These are phyloP conservation scores for Phenganax stokvisi DNA, from an alignment of 92 coral and sea anemone genomes.

Conservation along the genomic window DNA sequence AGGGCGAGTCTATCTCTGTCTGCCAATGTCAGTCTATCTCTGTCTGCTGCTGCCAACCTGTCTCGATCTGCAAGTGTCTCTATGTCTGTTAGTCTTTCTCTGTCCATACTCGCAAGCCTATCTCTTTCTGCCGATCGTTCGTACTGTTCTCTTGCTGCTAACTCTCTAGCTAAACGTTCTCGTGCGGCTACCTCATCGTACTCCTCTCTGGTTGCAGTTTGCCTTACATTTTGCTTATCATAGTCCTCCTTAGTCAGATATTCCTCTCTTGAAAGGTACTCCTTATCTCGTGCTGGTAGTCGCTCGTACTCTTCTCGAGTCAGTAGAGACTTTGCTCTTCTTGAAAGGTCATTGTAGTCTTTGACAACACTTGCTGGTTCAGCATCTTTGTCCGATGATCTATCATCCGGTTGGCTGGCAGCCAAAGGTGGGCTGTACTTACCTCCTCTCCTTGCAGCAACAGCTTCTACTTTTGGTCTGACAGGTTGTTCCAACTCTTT, in stretches of 20 bases:
- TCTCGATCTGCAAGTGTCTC: not conserved
- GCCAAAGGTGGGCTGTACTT: not conserved
- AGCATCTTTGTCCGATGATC: not conserved
- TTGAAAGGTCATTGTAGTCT: not conserved
- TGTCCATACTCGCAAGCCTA: slow-evolving; percentile 5
- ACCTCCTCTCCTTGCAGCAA: not conserved
- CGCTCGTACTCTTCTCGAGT: slow-evolving; percentile 30
- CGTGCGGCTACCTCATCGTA: slow-evolving; percentile 11
- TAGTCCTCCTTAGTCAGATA: slow-evolving; percentile 7
- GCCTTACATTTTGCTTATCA: slow-evolving; percentile 1
- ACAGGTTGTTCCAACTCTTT: not conserved
- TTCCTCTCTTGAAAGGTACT: slow-evolving; percentile 14
- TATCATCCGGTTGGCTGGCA: slow-evolving; percentile 1
- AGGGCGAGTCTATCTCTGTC: not conserved
- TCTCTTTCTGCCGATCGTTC: not conserved
- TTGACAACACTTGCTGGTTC: not conserved
- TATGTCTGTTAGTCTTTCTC: not conserved
- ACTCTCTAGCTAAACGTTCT: slow-evolving; percentile 1
- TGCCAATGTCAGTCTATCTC: not conserved
- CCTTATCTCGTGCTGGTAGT: slow-evolving; percentile 14
- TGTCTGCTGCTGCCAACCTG: not conserved
- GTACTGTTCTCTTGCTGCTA: not conserved
- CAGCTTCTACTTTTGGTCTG: not conserved
- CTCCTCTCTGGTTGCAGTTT: not conserved
- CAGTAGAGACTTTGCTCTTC: slow-evolving; percentile 7